These are phyloP conservation scores for Tetrao urogallus DNA, from an alignment of 2,113 vertebrate species.

Conservation along the genomic window DNA sequence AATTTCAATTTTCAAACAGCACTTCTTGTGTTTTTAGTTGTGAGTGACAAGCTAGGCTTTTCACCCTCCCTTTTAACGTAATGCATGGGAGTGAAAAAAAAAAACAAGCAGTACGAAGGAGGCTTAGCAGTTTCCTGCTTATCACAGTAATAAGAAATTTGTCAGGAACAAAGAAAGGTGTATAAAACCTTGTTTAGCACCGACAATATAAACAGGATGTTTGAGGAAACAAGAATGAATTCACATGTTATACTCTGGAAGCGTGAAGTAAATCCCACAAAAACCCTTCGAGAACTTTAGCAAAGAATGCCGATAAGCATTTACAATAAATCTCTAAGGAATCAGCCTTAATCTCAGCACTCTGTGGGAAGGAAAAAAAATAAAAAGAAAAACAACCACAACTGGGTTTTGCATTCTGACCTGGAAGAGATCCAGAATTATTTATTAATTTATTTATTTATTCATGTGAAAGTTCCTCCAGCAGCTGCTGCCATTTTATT, in stretches of 20 bases:
- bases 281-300: neutral
- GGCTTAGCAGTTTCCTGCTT: neutral
- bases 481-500: conserved; percentile 9
- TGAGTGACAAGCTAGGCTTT: neutral
- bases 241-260: neutral
- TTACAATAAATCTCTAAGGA: neutral
- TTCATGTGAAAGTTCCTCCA: neutral
- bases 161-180: neutral
- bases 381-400: neutral
- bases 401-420: neutral
- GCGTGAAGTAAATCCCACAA: neutral
- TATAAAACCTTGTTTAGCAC: neutral
- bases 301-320: neutral
- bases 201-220: neutral
- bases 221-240: neutral
- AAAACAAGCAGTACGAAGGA: neutral
- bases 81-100: neutral
- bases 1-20: neutral
- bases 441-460: too few species aligned
- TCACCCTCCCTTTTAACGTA: neutral
- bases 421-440: neutral
- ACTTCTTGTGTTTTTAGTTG: neutral
- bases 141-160: neutral
- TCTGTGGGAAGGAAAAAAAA: neutral
- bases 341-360: neutral